Percentiles rank a stretch among this genome's conserved stretches.
Evolutionary conservation across 2,113 vertebrate genomes (phyloP).

Genomic region (Jaculus jaculus): DNA sequence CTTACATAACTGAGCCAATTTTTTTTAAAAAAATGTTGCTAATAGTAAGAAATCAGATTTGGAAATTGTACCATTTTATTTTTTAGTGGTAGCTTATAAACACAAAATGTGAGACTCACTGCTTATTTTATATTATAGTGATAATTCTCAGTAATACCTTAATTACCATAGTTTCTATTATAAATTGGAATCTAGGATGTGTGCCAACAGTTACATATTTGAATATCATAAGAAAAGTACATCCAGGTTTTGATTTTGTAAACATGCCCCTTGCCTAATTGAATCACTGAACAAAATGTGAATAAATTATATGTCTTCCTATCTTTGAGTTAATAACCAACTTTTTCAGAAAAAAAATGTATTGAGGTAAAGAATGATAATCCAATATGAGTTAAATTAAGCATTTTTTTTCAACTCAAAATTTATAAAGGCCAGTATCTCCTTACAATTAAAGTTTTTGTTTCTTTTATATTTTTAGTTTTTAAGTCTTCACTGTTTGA

Average conservation of each 20-base stretch:
- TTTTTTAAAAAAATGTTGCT: slow-evolving; percentile 18
- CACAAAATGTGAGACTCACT: slow-evolving; percentile 44
- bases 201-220: slow-evolving; percentile 64
- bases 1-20: not conserved
- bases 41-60: slow-evolving; percentile 24
- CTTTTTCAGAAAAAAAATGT: not conserved
- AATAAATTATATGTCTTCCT: slow-evolving; percentile 31
- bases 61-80: slow-evolving; percentile 23
- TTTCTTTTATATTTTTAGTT: not conserved
- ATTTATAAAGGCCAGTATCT: not conserved
- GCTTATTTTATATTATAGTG: slow-evolving; percentile 59
- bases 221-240: slow-evolving; percentile 75
- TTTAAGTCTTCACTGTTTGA: not conserved
- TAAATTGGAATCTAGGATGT: slow-evolving; percentile 65
- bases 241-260: slow-evolving; percentile 64
- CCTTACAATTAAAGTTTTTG: not conserved
- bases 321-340: slow-evolving; percentile 55
- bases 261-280: slow-evolving; percentile 55
- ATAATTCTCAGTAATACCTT: slow-evolving; percentile 70
- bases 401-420: not conserved
- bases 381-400: slow-evolving; percentile 45
- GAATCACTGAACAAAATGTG: slow-evolving; percentile 50
- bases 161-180: slow-evolving; percentile 71
- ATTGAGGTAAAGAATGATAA: not conserved
- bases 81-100: slow-evolving; percentile 40